phyloP scores from a whole-genome alignment of 2,113 vertebrate species.

The Pomatorhinus ruficollis region DNA sequence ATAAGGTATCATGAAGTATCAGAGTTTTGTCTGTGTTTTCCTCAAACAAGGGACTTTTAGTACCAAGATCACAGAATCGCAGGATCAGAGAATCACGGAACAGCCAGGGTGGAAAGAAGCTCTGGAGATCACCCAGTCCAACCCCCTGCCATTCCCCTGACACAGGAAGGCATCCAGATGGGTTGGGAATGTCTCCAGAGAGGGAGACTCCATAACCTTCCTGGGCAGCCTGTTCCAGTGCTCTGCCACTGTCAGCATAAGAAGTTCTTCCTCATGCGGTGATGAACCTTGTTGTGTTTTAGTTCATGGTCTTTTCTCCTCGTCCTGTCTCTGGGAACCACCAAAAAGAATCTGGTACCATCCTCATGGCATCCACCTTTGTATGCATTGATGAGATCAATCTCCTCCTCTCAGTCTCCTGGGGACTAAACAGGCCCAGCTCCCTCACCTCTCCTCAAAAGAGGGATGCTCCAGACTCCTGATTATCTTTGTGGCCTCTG shows the following conservation, averaged over 20 bases:
- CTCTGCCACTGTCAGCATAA: background rate
- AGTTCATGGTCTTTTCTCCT: background rate
- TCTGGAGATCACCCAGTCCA: background rate
- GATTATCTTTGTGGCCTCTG: background rate
- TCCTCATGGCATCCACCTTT: background rate
- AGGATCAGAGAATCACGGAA: background rate
- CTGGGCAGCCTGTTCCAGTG: background rate
- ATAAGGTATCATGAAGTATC: accelerated
- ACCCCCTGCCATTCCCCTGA: background rate
- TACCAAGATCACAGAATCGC: background rate
- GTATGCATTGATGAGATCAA: background rate
- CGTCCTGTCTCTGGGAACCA: background rate
- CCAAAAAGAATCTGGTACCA: background rate
- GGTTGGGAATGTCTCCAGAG: background rate
- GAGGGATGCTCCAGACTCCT: background rate
- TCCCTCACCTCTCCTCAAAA: background rate
- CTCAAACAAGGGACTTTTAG: background rate
- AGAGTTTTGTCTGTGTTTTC: background rate
- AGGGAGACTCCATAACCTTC: background rate
- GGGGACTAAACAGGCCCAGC: background rate
- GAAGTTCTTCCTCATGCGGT: background rate
- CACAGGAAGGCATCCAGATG: background rate
- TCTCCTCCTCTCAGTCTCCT: background rate
- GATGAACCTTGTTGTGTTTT: background rate
- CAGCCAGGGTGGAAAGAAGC: background rate